These are phyloP conservation scores for Cremastinae sp. DNA, from an alignment of 2,888 invertebrate genomes.

Conservation along the genomic window DNA sequence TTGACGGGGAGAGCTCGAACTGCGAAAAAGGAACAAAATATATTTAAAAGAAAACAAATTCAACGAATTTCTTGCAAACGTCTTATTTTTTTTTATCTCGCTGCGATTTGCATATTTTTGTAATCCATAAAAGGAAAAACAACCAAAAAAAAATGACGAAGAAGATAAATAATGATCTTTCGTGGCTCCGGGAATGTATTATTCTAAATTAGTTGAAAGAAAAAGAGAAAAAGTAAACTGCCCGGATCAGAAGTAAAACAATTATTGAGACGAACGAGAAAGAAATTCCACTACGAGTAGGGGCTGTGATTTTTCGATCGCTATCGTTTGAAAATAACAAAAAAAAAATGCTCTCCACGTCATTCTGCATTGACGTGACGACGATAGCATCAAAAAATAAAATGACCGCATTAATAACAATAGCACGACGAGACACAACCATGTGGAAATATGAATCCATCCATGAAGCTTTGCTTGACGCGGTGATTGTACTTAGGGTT, in stretches of 20 bases:
- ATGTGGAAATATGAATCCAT: constrained; percentile 75
- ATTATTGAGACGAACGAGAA: background rate
- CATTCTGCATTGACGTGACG: constrained; percentile 34
- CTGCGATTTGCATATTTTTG: constrained; percentile 58
- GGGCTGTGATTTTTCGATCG: constrained; percentile 52
- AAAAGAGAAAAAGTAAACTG: background rate
- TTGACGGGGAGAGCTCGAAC: constrained; percentile 56
- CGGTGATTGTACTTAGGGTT: constrained; percentile 78
- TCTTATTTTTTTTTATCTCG: constrained; percentile 51
- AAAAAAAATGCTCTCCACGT: constrained; percentile 47
- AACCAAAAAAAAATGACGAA: constrained; percentile 1
- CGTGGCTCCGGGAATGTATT: constrained; percentile 31
- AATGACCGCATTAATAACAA: constrained; percentile 31
- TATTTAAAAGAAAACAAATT: constrained; percentile 60
- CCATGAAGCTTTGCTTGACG: constrained; percentile 78
- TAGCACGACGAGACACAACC: constrained; percentile 63
- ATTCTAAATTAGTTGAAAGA: constrained; percentile 49
- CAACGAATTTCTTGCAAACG: constrained; percentile 53
- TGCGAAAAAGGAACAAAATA: constrained; percentile 34
- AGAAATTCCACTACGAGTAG: constrained; percentile 37
- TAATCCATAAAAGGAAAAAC: constrained; percentile 44
- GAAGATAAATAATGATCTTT: constrained; percentile 2
- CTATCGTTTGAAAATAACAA: constrained; percentile 6
- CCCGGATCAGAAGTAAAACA: constrained; percentile 37
- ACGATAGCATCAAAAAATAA: constrained; percentile 39